Percentiles rank a stretch among this genome's conserved stretches.
Evolutionary conservation across 2,797 vertebrate genomes (phyloP).

Genomic region (Tangara arthus): DNA sequence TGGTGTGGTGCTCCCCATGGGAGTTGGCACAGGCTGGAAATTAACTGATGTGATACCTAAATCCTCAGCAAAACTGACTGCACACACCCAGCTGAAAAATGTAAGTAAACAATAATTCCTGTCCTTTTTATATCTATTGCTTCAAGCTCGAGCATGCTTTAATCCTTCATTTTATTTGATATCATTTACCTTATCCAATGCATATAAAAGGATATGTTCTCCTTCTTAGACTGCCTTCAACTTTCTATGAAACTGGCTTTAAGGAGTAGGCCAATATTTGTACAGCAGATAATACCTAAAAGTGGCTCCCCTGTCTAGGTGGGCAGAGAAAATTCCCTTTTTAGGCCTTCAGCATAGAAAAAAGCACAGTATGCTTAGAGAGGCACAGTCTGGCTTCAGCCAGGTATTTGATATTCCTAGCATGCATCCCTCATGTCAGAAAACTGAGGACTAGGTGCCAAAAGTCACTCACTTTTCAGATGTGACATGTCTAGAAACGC

Average conservation of each 20-base stretch:
- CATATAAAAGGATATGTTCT: conserved; percentile 23
- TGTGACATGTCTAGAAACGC: conserved; percentile 42
- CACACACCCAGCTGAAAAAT: conserved; percentile 77
- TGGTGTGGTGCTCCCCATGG: not conserved
- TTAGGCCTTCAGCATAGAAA: not conserved
- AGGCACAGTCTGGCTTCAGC: not conserved
- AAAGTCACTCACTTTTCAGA: conserved; percentile 57
- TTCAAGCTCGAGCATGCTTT: conserved; percentile 71
- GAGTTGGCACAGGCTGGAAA: conserved; percentile 52
- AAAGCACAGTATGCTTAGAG: not conserved
- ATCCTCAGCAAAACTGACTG: conserved; percentile 63
- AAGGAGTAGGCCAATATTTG: conserved; percentile 38
- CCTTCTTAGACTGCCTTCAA: conserved; percentile 20
- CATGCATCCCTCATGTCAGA: conserved; percentile 31
- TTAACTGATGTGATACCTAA: conserved; percentile 58
- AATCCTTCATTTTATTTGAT: conserved; percentile 64
- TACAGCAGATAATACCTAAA: conserved; percentile 37
- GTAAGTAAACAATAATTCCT: conserved; percentile 74
- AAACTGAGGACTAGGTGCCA: conserved; percentile 28
- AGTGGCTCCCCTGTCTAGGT: not conserved
- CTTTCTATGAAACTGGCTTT: conserved; percentile 38
- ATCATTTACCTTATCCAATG: conserved; percentile 50
- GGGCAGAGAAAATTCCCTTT: not conserved
- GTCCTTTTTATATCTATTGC: conserved; percentile 56
- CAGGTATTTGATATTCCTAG: conserved; percentile 23